Base-by-base conservation (phyloP, 2,888 invertebrate genomes). In the Alitta virens region DNA sequence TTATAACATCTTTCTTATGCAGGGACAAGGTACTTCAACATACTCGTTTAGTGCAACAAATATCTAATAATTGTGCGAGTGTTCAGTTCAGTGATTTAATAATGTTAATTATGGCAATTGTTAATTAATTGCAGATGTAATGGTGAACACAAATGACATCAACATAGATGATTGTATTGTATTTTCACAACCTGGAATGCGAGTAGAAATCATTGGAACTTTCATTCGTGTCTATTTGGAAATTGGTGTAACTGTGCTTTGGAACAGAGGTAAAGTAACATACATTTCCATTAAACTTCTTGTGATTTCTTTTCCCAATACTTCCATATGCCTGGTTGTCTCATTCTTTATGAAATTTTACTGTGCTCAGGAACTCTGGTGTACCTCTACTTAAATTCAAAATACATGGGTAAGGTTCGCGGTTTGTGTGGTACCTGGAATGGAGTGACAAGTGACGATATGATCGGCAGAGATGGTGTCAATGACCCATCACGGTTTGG, bases 151-250 rank as follows among this genome's bases (percentile, higher is more conserved):
- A 5, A 16, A 12, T 7, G 7, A 46, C 5, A 18, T 46, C 46
- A 33, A 33, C 33, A 5, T 33, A 12, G 33, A 33, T 7, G 46
- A 46, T 5, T 7, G 5, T n/a, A 5, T 7, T n/a, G 5, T 16
- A 21, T 46, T 9, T 16, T 12, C 46, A 5, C 43, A 57, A 25
- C 40, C 53, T 18, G 71, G 67, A 46, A 86, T 90, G 55, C 85
- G 85, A 18, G 80, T 88, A 1, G 85, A 89, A 23, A 81, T 86
- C 60, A 88, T 88, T 0, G 92, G 91, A 1, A 80, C 89, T 0
- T 92, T 90, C 80, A 86, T 91, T 21, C 46, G 52, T 14, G 61
- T 66, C 2, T 40, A 60, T 24, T 62, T 60, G 54, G 12, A 33
- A 26, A 50, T 58, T 3, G 66, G 63, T 23, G 40, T 54, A 38